A percentile compares a stretch with the other conserved stretches of the same genome.
phyloP scores from a whole-genome alignment of 2,797 vertebrate species.

The Myiothlypis chrysogaster region DNA sequence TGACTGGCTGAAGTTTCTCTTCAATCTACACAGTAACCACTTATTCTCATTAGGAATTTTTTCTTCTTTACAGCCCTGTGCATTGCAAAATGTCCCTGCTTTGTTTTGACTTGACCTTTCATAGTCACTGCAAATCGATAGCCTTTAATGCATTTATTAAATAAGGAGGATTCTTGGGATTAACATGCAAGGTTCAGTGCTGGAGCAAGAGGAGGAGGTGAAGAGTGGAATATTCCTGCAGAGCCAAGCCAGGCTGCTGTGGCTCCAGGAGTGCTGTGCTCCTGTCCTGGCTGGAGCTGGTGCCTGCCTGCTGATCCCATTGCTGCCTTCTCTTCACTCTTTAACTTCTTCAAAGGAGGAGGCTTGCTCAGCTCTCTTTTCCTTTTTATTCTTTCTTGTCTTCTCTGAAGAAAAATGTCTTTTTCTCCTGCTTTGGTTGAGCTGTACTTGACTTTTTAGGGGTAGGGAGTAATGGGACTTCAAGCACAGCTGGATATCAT shows the following conservation, averaged over 20 bases:
- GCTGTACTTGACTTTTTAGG: background rate
- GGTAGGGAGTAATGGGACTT: background rate
- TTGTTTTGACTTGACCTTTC: constrained; percentile 55
- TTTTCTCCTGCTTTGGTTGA: background rate
- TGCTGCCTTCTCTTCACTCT: background rate
- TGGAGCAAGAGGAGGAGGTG: background rate
- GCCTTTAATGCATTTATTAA: constrained; percentile 60
- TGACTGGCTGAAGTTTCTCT: background rate
- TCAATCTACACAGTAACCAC: background rate
- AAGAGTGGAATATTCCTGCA: background rate
- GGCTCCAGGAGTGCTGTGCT: background rate
- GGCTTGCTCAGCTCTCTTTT: background rate
- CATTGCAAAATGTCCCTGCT: constrained; percentile 7
- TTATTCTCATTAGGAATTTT: background rate
- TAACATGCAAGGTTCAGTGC: background rate
- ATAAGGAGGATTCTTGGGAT: constrained; percentile 23
- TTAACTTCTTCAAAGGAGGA: background rate
- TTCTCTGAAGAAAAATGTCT: background rate
- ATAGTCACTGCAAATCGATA: constrained; percentile 48
- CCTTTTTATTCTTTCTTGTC: background rate
- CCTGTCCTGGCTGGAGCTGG: background rate
- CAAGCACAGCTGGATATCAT: background rate
- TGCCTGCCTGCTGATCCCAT: background rate
- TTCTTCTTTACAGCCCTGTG: background rate
- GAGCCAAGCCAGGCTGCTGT: background rate